A percentile compares a stretch with the other conserved stretches of the same genome.
Conservation (phyloP, 2,888 invertebrate species). For the Ochropleura plecta region DNA sequence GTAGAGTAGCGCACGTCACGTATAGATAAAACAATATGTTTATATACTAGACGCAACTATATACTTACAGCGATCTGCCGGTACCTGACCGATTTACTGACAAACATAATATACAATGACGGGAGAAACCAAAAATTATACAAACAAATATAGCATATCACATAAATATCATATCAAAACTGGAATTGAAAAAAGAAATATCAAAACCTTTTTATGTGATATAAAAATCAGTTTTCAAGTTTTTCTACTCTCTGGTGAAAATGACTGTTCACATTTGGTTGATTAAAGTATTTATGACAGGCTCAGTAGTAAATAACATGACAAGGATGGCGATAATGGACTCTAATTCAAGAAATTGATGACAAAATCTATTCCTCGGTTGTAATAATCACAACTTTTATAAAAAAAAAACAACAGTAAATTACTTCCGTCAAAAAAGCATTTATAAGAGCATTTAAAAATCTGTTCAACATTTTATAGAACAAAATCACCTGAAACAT, state of each 20-base stretch:
- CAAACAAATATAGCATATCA: constrained; percentile 61
- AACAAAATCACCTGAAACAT: constrained; percentile 7
- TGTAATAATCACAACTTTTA: not conserved
- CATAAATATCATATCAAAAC: constrained; percentile 56
- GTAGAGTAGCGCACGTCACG: constrained; percentile 21
- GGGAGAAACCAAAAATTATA: constrained; percentile 51
- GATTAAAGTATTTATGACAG: constrained; percentile 6
- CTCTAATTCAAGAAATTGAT: not conserved
- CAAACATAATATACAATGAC: constrained; percentile 38
- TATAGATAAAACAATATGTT: constrained; percentile 11
- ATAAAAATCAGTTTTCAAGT: constrained; percentile 27
- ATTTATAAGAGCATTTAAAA: constrained; percentile 4
- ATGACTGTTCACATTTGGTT: constrained; percentile 38
- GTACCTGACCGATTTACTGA: constrained; percentile 34
- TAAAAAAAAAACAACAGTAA: constrained; percentile 14
- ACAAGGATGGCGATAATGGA: constrained; percentile 36
- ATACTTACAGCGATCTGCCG: constrained; percentile 32
- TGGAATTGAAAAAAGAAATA: constrained; percentile 55
- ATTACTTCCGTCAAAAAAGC: not conserved
- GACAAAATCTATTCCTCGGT: constrained; percentile 1
- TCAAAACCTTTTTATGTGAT: constrained; percentile 51
- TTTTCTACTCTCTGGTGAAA: constrained; percentile 46
- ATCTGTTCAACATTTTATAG: constrained; percentile 1
- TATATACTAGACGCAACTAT: constrained; percentile 44
- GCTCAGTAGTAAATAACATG: constrained; percentile 35